Percentiles rank a stretch among this genome's conserved stretches.
phyloP scores from a whole-genome alignment of 2,797 vertebrate species.

The Acanthurus tractus region DNA sequence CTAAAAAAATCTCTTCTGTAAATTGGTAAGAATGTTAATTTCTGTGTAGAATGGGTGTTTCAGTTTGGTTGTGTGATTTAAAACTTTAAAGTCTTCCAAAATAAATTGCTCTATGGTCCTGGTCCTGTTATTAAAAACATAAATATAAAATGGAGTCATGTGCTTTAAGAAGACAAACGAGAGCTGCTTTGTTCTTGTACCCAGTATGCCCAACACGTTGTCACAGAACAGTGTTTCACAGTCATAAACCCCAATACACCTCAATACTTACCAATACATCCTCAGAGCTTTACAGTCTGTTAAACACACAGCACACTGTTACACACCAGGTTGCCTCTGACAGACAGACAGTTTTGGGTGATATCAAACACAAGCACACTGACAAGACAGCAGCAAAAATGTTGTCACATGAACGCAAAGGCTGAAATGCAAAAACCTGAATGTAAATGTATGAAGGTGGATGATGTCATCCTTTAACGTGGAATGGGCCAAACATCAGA shows the following conservation, averaged over 20 bases:
- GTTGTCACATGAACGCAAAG: slow-evolving; percentile 41
- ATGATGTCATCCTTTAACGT: background rate
- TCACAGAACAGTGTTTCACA: background rate
- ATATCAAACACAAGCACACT: slow-evolving; percentile 30
- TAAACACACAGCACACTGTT: slow-evolving; percentile 20
- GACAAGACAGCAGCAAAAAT: slow-evolving; percentile 20
- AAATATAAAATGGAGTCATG: background rate
- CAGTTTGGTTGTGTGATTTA: background rate
- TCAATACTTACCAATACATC: slow-evolving; percentile 26
- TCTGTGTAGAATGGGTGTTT: background rate
- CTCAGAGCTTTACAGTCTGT: background rate
- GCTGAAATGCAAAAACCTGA: slow-evolving; percentile 30
- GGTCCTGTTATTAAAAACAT: too few species aligned
- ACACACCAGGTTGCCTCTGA: slow-evolving; percentile 2
- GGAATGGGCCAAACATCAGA: background rate
- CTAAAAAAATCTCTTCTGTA: background rate
- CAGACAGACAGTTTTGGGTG: background rate
- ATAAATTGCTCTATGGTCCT: background rate
- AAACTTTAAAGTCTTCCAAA: background rate
- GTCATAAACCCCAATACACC: slow-evolving; percentile 7
- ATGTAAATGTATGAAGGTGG: background rate
- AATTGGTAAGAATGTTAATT: background rate
- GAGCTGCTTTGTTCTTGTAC: slow-evolving; percentile 36
- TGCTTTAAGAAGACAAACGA: background rate
- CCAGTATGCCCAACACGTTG: background rate